Evolutionary conservation across 2,888 invertebrate genomes (phyloP), one percentile per base, ranked within the genome.

Genomic region (Octodonta nipae): DNA sequence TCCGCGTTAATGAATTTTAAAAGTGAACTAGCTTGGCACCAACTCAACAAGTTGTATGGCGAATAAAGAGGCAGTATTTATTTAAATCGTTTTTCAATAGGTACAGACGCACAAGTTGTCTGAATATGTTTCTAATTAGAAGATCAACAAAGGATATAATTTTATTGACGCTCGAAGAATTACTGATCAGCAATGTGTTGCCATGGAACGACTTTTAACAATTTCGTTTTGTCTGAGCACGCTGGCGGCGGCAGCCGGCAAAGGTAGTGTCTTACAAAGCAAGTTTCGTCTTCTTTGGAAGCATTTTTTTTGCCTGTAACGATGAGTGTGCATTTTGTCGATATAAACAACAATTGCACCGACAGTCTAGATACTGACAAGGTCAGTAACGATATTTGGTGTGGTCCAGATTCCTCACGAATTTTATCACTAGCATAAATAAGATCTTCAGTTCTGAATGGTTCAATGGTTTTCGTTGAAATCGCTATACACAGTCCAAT

Each of bases 311-410:
- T 55, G 54, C 55, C 55, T 46, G 22, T 51, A 51, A 58, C 47
- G 56, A 60, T 60, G 60, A 60, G 58, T 50, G 41, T 53, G 59
- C 60, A 58, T 49, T 55, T 55, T 59, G 52, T 51, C 46, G 52
- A 53, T 52, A 54, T 49, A 54, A 55, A 57, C 54, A 57, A 59
- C 57, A 56, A 60, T 58, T 59, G 57, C 58, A 58, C 54, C 56
- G 57, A 43, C 54, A 52, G 55, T 48, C 54, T 49, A 48, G 50
- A 46, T 46, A 47, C 44, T 34, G 48, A 45, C 57, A 60, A 60
- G 58, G 59, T 60, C 58, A 55, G 50, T 46, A 44, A 16, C 41
- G 37, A 47, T 50, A 47, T 56, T 55, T 54, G 46, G 53, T 55
- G 54, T 53, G 53, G 52, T 54, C 52, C 44, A 33, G 42, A 43